Conservation (phyloP, 1,140 invertebrate species). For the Penaeus vannamei region DNA sequence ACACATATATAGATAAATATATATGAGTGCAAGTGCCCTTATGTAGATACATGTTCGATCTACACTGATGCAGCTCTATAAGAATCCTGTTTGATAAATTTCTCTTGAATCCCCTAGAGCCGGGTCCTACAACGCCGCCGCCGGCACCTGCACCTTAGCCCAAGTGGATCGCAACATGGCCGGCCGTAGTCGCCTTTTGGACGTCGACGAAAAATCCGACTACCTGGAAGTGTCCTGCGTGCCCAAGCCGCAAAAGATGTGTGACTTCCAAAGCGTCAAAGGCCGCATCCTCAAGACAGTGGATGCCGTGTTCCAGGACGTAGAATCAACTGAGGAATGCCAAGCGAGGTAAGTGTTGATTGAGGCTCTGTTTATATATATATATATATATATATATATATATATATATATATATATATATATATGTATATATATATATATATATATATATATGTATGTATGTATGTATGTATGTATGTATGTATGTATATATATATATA, state of each 20-base stretch:
- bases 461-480: too few species aligned
- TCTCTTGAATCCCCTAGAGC: slow-evolving; percentile 78
- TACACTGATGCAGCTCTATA: too few species aligned
- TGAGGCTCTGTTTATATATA: neutral
- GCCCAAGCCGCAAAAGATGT: slow-evolving; percentile 89
- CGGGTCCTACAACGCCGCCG: slow-evolving; percentile 88
- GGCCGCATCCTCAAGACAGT: slow-evolving; percentile 93
- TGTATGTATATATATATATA: too few species aligned
- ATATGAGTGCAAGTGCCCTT: neutral
- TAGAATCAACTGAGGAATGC: slow-evolving; percentile 52
- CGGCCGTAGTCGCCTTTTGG: slow-evolving; percentile 79
- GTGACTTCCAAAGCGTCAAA: slow-evolving; percentile 91
- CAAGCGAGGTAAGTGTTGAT: slow-evolving; percentile 32
- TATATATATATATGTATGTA: too few species aligned
- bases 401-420: too few species aligned
- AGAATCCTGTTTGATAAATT: neutral
- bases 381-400: too few species aligned
- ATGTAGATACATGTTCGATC: too few species aligned
- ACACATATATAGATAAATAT: neutral
- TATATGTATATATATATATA: too few species aligned
- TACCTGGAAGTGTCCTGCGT: slow-evolving; percentile 94
- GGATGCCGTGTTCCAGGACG: slow-evolving; percentile 82
- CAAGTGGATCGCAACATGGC: slow-evolving; percentile 92
- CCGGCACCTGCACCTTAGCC: slow-evolving; percentile 87
- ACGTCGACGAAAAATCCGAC: slow-evolving; percentile 75